A percentile compares a stretch with the other conserved stretches of the same genome.
Evolutionary conservation across 2,888 invertebrate species (phyloP).

Genomic region (Eupelmus urozonus): DNA sequence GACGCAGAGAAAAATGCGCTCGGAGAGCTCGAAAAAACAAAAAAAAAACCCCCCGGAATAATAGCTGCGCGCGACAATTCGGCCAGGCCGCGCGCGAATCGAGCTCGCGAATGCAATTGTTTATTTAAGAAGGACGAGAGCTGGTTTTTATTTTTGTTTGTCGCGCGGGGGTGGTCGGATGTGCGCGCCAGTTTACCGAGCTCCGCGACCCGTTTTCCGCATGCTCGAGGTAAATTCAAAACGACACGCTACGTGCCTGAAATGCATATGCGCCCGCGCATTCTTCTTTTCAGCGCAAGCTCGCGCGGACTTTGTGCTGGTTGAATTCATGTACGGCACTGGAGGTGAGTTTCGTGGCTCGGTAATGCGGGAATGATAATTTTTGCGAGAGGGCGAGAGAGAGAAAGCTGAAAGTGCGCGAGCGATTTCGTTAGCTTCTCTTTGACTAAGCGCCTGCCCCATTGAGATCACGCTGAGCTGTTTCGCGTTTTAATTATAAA

Average conservation of each 20-base stretch:
- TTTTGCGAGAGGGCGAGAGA: not conserved
- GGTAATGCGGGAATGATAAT: conserved; percentile 39
- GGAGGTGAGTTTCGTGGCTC: not conserved
- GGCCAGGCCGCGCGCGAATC: conserved; percentile 19
- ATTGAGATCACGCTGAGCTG: not conserved
- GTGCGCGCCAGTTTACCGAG: not conserved
- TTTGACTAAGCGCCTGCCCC: not conserved
- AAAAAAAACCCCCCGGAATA: conserved; percentile 21
- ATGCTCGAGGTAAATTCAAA: conserved; percentile 17
- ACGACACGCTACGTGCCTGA: not conserved
- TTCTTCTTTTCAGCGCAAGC: too few species aligned
- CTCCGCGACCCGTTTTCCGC: not conserved
- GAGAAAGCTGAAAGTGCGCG: not conserved
- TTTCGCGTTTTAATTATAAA: conserved; percentile 32
- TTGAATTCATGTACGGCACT: not conserved
- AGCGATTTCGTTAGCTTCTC: conserved; percentile 6
- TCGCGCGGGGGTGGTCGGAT: not conserved
- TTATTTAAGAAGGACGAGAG: conserved; percentile 41
- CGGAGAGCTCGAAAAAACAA: not conserved
- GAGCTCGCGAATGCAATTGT: conserved; percentile 30
- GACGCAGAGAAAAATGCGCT: not conserved
- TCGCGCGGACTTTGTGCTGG: too few species aligned
- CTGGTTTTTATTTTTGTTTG: conserved; percentile 14
- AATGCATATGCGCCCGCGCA: not conserved
- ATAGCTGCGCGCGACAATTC: not conserved